Percentiles rank a stretch among this genome's conserved stretches.
phyloP scores from a whole-genome alignment of 1,140 invertebrate species.

The Pseudobourletiella spinata region DNA sequence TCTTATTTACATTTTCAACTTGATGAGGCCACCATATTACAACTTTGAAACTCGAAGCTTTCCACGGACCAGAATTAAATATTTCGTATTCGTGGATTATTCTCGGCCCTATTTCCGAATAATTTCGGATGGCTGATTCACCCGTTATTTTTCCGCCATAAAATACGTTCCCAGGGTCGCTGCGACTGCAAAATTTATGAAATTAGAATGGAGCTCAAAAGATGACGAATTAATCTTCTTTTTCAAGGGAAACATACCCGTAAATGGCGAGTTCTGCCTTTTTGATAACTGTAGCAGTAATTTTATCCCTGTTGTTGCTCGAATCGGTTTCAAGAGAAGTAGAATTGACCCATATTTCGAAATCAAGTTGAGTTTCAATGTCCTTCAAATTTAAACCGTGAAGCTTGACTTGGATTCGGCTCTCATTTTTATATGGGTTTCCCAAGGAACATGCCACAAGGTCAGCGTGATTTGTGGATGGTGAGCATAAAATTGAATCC shows the following conservation, averaged over 20 bases:
- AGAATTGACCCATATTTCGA: slow-evolving; percentile 74
- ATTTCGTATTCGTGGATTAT: slow-evolving; percentile 78
- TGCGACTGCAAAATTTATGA: slow-evolving; percentile 43
- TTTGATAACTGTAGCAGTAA: slow-evolving; percentile 61
- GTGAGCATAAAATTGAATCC: slow-evolving; percentile 35
- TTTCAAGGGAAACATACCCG: slow-evolving; percentile 50
- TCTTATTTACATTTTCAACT: slow-evolving; percentile 67
- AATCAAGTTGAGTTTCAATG: slow-evolving; percentile 56
- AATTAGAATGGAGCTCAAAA: too few species aligned
- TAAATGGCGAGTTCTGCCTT: slow-evolving; percentile 70
- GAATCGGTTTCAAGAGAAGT: slow-evolving; percentile 60
- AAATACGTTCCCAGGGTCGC: slow-evolving; percentile 65
- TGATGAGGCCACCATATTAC: slow-evolving; percentile 82
- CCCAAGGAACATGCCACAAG: slow-evolving; percentile 70
- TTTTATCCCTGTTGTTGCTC: slow-evolving; percentile 48
- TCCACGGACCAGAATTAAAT: slow-evolving; percentile 79
- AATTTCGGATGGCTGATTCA: slow-evolving; percentile 67
- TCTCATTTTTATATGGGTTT: slow-evolving; percentile 73
- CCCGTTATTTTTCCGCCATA: slow-evolving; percentile 76
- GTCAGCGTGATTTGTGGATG: slow-evolving; percentile 52
- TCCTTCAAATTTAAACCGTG: slow-evolving; percentile 64
- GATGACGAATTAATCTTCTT: too few species aligned
- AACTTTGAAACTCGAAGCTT: slow-evolving; percentile 65
- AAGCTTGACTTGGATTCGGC: slow-evolving; percentile 60
- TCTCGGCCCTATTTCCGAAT: slow-evolving; percentile 75